A percentile compares a stretch with the other conserved stretches of the same genome.
Conservation (phyloP, 2,113 vertebrate genomes). For the Natator depressus region DNA sequence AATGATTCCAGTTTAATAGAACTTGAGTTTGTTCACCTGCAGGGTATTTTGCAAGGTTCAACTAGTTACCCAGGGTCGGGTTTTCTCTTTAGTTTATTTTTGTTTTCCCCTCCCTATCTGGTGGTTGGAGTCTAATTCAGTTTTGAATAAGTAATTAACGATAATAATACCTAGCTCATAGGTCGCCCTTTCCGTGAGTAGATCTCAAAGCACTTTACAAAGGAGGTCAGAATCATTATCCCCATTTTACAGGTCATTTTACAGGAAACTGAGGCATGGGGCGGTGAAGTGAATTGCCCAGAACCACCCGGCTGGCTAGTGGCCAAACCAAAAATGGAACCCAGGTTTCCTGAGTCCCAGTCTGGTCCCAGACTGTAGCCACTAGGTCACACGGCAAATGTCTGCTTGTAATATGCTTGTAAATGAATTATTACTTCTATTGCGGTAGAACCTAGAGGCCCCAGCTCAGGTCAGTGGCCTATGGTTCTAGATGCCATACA, state of each 20-base stretch:
- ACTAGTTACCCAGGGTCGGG: not conserved
- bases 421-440: not conserved
- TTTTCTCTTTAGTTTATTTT: not conserved
- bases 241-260: not conserved
- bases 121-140: not conserved
- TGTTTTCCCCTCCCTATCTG: not conserved
- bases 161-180: not conserved
- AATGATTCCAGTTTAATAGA: not conserved
- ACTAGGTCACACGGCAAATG: not conserved
- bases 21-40: conserved; percentile 44
- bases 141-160: not conserved
- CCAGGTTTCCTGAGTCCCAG: not conserved
- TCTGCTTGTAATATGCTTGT: not conserved
- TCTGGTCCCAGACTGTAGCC: no score
- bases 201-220: not conserved
- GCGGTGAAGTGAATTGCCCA: not conserved
- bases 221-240: not conserved
- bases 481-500: not conserved
- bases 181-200: not conserved
- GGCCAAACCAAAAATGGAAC: not conserved
- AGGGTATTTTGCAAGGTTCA: not conserved
- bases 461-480: not conserved
- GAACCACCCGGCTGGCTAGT: not conserved
- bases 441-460: not conserved
- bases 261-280: not conserved